Conservation (phyloP, 2,888 invertebrate species). For the Napeogenes inachia region DNA sequence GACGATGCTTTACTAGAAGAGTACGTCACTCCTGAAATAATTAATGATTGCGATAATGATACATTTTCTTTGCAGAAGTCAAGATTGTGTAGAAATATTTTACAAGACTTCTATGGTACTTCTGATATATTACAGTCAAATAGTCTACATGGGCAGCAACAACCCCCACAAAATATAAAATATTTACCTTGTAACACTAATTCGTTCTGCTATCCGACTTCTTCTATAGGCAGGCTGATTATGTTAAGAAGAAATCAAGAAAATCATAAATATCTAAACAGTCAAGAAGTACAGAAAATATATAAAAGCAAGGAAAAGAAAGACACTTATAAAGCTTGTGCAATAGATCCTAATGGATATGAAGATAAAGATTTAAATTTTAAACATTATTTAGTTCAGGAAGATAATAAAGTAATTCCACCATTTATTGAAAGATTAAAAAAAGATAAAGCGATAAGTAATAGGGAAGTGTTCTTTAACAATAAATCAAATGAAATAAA, state of each 20-base stretch:
- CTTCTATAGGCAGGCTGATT: constrained; percentile 43
- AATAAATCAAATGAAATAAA: constrained; percentile 8
- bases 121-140: constrained; percentile 17
- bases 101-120: constrained; percentile 38
- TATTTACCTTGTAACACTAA: constrained; percentile 30
- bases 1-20: constrained; percentile 19
- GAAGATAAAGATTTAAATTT: not conserved
- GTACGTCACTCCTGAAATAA: constrained; percentile 28
- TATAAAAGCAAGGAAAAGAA: not conserved
- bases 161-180: constrained; percentile 2
- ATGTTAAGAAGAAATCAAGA: constrained; percentile 37
- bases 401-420: constrained; percentile 8
- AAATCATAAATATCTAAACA: constrained; percentile 15
- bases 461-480: not conserved
- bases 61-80: constrained; percentile 35
- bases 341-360: not conserved
- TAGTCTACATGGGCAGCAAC: constrained; percentile 5
- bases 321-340: not conserved
- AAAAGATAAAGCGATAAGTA: constrained; percentile 17
- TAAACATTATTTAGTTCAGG: constrained; percentile 27
- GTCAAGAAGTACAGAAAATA: not conserved
- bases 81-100: constrained; percentile 36
- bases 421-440: constrained; percentile 5
- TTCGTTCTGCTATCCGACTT: constrained; percentile 43
- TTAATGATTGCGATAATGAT: constrained; percentile 39